phyloP scores from a whole-genome alignment of 2,888 invertebrate species.

The Stenurella melanura region DNA sequence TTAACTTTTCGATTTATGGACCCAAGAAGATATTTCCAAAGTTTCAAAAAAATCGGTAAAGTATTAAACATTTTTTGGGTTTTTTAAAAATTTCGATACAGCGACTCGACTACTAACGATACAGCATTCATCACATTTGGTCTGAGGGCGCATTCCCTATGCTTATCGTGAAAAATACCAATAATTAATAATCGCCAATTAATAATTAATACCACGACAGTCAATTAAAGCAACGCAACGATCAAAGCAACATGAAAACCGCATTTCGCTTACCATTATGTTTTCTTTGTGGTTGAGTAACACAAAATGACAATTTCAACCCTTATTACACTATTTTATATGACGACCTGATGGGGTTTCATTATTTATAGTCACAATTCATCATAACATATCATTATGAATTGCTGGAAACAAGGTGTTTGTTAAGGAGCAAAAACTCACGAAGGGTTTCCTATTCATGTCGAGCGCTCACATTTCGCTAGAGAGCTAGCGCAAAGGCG shows the following conservation, averaged over 20 bases:
- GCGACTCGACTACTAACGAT: no score
- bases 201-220: background rate
- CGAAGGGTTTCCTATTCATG: conserved; percentile 37
- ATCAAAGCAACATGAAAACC: background rate
- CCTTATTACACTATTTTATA: conserved; percentile 34
- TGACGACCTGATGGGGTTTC: conserved; percentile 34
- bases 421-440: conserved; percentile 38
- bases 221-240: background rate
- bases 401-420: conserved; percentile 40
- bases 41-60: no score
- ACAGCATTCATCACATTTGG: no score
- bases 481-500: background rate
- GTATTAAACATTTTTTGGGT: no score
- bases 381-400: conserved; percentile 43
- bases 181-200: background rate
- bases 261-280: conserved; percentile 36
- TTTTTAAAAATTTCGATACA: no score
- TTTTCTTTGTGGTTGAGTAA: background rate
- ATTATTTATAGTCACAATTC: conserved; percentile 45
- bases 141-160: no score
- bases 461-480: conserved; percentile 12
- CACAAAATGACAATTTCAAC: conserved; percentile 31
- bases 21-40: no score
- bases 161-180: background rate
- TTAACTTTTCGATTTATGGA: no score